Evolutionary conservation across 2,113 vertebrate genomes (phyloP).

Genomic region (Osmerus mordax): DNA sequence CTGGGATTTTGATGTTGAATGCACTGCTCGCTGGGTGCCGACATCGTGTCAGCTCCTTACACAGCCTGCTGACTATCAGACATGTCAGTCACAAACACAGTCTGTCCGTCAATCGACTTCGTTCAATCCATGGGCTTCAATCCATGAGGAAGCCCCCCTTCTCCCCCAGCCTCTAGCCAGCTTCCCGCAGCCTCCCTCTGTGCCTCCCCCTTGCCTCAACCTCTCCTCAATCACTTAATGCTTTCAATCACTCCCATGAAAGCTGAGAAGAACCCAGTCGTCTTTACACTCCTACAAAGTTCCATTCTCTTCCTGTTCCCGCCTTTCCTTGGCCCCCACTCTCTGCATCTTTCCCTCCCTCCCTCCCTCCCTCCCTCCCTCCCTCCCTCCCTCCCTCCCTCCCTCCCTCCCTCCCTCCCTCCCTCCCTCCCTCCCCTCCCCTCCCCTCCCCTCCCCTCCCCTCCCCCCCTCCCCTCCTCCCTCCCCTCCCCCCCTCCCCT

Average conservation of each 20-base stretch:
- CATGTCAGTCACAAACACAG: background rate
- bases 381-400: background rate
- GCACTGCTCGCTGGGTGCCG: background rate
- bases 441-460: no score
- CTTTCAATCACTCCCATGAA: background rate
- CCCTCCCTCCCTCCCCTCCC: background rate
- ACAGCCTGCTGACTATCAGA: background rate
- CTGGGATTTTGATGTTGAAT: background rate
- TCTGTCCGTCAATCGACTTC: background rate
- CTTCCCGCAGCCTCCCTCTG: background rate
- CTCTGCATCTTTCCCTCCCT: background rate
- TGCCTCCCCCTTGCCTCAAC: background rate
- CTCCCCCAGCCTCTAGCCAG: background rate
- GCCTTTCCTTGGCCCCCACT: background rate
- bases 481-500: slow-evolving; percentile 4
- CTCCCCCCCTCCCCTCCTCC: background rate
- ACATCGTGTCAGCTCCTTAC: background rate
- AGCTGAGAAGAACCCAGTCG: background rate
- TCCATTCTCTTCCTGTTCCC: background rate
- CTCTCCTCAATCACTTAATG: background rate
- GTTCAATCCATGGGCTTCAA: background rate
- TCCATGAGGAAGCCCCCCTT: background rate
- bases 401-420: slow-evolving; percentile 9
- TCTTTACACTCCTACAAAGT: background rate
- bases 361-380: background rate